These are phyloP conservation scores for Latrodectus hesperus DNA, from an alignment of 2,888 invertebrate genomes.

Conservation along the genomic window DNA sequence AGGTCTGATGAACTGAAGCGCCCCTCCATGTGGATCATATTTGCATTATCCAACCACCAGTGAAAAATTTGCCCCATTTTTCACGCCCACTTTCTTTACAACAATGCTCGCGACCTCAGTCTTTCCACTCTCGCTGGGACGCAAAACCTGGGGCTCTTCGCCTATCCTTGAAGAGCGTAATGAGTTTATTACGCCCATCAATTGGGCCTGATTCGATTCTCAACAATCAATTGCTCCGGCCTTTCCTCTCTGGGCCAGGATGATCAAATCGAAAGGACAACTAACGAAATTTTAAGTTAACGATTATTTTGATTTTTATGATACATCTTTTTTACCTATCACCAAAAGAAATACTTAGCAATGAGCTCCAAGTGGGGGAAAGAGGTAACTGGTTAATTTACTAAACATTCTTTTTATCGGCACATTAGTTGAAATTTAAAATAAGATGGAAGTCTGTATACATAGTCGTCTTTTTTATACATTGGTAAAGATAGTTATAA, in stretches of 20 bases:
- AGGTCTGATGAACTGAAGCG: slow-evolving; percentile 45
- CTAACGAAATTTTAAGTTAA: no score
- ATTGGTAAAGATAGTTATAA: no score
- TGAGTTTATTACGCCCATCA: slow-evolving; percentile 60
- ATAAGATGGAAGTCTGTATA: no score
- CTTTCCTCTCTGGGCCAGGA: not conserved
- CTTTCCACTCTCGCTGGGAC: not conserved
- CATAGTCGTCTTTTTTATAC: no score
- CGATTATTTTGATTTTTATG: no score
- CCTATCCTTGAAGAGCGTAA: slow-evolving; percentile 49
- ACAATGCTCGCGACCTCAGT: slow-evolving; percentile 22
- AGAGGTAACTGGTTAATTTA: no score
- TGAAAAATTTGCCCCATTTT: slow-evolving; percentile 14
- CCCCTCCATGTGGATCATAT: slow-evolving; percentile 36
- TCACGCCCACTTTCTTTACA: slow-evolving; percentile 27
- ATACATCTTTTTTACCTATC: no score
- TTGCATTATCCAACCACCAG: slow-evolving; percentile 60
- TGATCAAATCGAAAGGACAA: no score
- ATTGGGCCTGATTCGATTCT: slow-evolving; percentile 59
- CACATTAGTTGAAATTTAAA: no score
- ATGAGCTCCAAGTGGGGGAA: no score
- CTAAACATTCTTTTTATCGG: no score
- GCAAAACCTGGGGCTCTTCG: slow-evolving; percentile 15
- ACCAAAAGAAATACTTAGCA: no score
- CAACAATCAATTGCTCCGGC: slow-evolving; percentile 36